Evolutionary conservation across 2,888 invertebrate species (phyloP), one percentile per base, ranked within the genome.

Genomic region (Myopa testacea): DNA sequence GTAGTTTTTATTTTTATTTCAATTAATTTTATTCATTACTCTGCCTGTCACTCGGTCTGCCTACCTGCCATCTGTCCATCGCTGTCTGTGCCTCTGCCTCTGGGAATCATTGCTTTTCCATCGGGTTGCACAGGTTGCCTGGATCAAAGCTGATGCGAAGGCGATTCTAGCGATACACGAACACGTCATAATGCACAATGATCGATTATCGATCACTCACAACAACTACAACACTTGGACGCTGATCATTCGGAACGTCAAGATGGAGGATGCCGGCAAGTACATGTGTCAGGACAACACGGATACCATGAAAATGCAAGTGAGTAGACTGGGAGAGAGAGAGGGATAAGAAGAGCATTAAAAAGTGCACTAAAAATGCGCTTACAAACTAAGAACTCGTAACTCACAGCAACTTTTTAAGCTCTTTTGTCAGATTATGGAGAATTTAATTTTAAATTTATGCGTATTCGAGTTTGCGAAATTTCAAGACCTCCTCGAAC

Each of bases 241-340:
- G 80, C 92, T 97, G 84, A 95, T 94, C 90, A 95, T 97, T 88
- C 92, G 94, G 83, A 93, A 94, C 83, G 96, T 96, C 83, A 93
- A 94, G 88, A 92, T 95, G 84, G 95, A 95, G 88, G 97, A 97
- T 90, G 91, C 95, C 80, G 97, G 97, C 85, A 94, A 94, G 89
- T 96, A 96, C 89, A 96, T 96, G 96, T 96, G 96, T 91, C 97
- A 97, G 92, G 96, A 97, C 86, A 97, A 97, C 90, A 97, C 96
- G 78, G 95, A 96, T 90, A 96, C 96, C 70, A 96, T 96, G 96
- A 96, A 96, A 91, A 96, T 96, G 93, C 96, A 96, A 94, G 96
- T 95, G 91, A 86, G 86, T 86, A 70, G 37, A 45, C 45, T 6
- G 45, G 10, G 45, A 8, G 7, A 45, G 10, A 45, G 45, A 45